Conservation (phyloP, 2,797 vertebrate genomes). For the Artibeus lituratus region DNA sequence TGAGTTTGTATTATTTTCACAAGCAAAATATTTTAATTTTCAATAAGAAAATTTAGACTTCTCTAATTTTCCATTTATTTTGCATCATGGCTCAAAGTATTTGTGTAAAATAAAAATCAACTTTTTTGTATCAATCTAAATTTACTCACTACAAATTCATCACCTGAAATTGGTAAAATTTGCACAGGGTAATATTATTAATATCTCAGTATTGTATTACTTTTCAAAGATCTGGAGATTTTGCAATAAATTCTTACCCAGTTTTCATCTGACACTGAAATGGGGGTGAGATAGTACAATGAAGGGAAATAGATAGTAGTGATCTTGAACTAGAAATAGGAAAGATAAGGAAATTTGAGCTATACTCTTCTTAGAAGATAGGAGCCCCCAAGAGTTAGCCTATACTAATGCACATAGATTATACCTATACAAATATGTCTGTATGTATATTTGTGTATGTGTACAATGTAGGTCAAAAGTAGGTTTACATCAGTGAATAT, state of each 20-base stretch:
- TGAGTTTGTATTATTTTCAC: not conserved
- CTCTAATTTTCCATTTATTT: not conserved
- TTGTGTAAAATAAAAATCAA: not conserved
- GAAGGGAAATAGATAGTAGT: not conserved
- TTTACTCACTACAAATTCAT: not conserved
- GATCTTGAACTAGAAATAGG: not conserved
- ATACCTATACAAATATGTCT: not conserved
- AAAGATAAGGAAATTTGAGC: not conserved
- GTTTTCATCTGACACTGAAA: not conserved
- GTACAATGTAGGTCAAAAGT: no score
- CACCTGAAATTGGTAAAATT: not conserved
- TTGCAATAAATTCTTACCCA: not conserved
- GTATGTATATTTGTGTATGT: not conserved
- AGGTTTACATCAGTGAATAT: no score
- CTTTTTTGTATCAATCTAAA: not conserved
- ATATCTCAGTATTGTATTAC: not conserved
- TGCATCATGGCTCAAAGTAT: not conserved
- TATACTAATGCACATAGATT: not conserved
- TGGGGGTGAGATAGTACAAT: not conserved
- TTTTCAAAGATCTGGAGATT: not conserved
- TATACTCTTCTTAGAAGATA: not conserved
- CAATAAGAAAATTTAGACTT: not conserved
- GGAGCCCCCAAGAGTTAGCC: not conserved
- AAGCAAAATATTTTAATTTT: conserved; percentile 5
- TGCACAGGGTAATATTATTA: not conserved